phyloP scores from a whole-genome alignment of 2,113 vertebrate species.

The Stigmatopora argus region DNA sequence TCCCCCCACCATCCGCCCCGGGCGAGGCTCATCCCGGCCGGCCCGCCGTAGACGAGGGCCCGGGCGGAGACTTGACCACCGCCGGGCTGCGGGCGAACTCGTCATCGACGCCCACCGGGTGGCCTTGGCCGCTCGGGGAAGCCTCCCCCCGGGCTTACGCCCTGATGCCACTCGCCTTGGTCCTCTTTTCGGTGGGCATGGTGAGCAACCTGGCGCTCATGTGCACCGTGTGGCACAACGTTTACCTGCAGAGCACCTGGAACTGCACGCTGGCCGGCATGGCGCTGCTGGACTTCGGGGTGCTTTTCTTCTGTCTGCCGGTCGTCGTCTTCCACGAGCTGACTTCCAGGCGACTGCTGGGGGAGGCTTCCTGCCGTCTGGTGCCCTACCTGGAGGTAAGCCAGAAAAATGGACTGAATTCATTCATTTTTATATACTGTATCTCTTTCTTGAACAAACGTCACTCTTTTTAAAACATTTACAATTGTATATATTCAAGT shows the following conservation, averaged over 20 bases:
- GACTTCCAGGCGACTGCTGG: constrained; percentile 81
- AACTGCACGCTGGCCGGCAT: constrained; percentile 89
- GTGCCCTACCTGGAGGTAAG: constrained; percentile 92
- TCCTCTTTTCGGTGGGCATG: constrained; percentile 82
- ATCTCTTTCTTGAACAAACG: no score
- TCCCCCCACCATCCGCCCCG: neutral
- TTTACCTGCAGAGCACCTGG: constrained; percentile 90
- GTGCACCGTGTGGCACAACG: constrained; percentile 92
- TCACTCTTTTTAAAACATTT: no score
- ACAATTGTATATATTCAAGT: no score
- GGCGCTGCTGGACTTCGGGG: constrained; percentile 90
- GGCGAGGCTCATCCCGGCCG: neutral
- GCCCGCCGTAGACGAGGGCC: constrained; percentile 49
- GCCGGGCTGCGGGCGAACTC: constrained; percentile 31
- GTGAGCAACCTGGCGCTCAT: constrained; percentile 89
- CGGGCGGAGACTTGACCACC: constrained; percentile 64
- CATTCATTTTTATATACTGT: no score
- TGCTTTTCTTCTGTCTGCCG: constrained; percentile 92
- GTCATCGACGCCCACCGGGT: constrained; percentile 33
- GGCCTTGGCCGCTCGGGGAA: constrained; percentile 77
- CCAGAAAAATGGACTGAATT: no score
- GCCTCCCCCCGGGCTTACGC: constrained; percentile 83
- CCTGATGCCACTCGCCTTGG: constrained; percentile 80
- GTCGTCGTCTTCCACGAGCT: constrained; percentile 89
- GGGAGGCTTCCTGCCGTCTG: constrained; percentile 80